Evolutionary conservation across 2,888 invertebrate species (phyloP).

Genomic region (Eueremaeus valkanovi): DNA sequence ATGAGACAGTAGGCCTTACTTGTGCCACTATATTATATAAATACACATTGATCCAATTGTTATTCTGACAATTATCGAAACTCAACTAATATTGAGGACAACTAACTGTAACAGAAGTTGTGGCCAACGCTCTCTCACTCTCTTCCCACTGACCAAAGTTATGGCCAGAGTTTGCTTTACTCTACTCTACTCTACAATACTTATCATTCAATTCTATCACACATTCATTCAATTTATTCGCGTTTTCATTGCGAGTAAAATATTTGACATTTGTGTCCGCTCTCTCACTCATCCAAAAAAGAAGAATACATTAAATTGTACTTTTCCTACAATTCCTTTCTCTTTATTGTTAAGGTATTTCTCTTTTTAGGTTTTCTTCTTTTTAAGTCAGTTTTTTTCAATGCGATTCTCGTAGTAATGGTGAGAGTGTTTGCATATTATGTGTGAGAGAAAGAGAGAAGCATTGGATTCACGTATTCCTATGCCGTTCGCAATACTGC

Average conservation of each 20-base stretch:
- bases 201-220: slow-evolving; percentile 24
- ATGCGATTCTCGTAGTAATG: neutral
- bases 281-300: neutral
- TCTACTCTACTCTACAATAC: neutral
- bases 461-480: neutral
- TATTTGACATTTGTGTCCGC: slow-evolving; percentile 24
- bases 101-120: slow-evolving; percentile 12
- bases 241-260: neutral
- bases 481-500: neutral
- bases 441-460: too few relatives aligned
- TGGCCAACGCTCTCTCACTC: neutral
- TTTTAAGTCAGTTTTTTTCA: neutral
- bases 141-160: slow-evolving; percentile 1
- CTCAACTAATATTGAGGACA: neutral
- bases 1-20: slow-evolving; percentile 15
- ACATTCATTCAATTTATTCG: neutral
- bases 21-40: slow-evolving; percentile 22
- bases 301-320: neutral
- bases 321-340: neutral
- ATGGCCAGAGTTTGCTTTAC: neutral
- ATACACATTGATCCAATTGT: slow-evolving; percentile 30
- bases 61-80: slow-evolving; percentile 15
- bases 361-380: neutral
- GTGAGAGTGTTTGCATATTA: too few relatives aligned
- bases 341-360: neutral